Conservation (phyloP, 2,888 invertebrate genomes). For the Acrocyrtus sp. region DNA sequence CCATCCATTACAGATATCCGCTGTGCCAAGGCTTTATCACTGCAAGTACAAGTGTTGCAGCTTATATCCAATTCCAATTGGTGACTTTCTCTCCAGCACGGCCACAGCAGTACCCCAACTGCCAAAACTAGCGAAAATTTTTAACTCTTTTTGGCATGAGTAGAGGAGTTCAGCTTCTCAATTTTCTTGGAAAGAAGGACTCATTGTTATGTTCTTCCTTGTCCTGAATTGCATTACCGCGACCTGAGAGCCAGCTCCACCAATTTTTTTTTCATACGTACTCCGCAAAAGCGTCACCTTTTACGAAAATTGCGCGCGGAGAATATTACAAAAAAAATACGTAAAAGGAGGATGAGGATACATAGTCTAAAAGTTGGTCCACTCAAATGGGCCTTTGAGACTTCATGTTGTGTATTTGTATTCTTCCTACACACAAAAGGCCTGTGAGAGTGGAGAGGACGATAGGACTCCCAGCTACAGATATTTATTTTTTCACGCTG, state of each 20-base stretch:
- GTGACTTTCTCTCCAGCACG: too few relatives aligned
- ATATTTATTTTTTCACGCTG: conserved; percentile 5
- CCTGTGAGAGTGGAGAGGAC: too few relatives aligned
- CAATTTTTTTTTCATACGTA: too few relatives aligned
- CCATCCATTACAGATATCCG: too few relatives aligned
- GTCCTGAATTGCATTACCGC: conserved; percentile 16
- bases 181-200: neutral
- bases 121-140: conserved; percentile 38
- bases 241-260: neutral
- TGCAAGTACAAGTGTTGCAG: too few relatives aligned
- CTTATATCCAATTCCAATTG: too few relatives aligned
- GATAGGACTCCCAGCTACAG: too few relatives aligned
- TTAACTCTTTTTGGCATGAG: conserved; percentile 45
- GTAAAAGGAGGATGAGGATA: conserved; percentile 7
- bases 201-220: conserved; percentile 14
- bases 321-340: too few relatives aligned
- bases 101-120: conserved; percentile 25
- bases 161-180: conserved; percentile 10
- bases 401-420: conserved; percentile 37
- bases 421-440: conserved; percentile 33
- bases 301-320: too few relatives aligned
- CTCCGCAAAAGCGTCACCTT: conserved; percentile 24
- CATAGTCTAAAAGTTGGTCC: conserved; percentile 52
- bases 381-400: conserved; percentile 50
- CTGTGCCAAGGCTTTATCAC: too few relatives aligned